Conservation (phyloP, 2,888 invertebrate species). For the Protula sp. region DNA sequence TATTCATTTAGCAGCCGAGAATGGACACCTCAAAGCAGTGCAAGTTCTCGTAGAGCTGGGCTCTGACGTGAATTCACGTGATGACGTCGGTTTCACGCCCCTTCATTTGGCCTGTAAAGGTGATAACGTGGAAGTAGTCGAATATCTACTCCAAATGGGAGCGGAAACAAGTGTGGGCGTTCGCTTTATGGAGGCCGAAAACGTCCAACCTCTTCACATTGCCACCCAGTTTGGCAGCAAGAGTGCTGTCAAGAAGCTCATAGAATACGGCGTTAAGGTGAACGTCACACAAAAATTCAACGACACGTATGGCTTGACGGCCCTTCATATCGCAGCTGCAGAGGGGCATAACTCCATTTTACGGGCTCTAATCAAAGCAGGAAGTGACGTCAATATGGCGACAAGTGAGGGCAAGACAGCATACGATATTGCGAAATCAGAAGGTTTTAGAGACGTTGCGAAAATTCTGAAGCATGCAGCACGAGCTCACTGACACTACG, state of each 20-base stretch:
- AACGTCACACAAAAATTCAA: constrained; percentile 19
- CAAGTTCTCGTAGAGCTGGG: constrained; percentile 28
- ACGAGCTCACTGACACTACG: too few relatives aligned
- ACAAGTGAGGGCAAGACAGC: constrained; percentile 20
- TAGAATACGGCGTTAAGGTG: constrained; percentile 15
- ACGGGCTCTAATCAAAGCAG: constrained; percentile 12
- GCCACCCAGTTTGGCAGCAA: constrained; percentile 20
- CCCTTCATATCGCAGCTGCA: constrained; percentile 21
- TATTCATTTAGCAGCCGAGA: constrained; percentile 25
- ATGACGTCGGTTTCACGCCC: constrained; percentile 28
- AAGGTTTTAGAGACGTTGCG: constrained; percentile 9
- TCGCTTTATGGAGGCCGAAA: constrained; percentile 13
- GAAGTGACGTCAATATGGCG: constrained; percentile 11
- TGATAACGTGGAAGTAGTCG: constrained; percentile 17
- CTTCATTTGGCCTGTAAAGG: constrained; percentile 26
- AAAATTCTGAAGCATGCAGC: constrained; percentile 6
- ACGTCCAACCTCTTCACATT: constrained; percentile 20
- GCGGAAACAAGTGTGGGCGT: constrained; percentile 25
- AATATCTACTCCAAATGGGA: constrained; percentile 29
- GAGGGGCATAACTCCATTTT: constrained; percentile 17
- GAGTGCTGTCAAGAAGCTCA: constrained; percentile 11
- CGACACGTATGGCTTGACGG: constrained; percentile 17
- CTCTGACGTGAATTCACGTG: constrained; percentile 30
- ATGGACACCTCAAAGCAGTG: constrained; percentile 25
- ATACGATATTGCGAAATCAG: constrained; percentile 16